Conservation (phyloP, 2,113 vertebrate genomes). For the Hemiscyllium ocellatum region DNA sequence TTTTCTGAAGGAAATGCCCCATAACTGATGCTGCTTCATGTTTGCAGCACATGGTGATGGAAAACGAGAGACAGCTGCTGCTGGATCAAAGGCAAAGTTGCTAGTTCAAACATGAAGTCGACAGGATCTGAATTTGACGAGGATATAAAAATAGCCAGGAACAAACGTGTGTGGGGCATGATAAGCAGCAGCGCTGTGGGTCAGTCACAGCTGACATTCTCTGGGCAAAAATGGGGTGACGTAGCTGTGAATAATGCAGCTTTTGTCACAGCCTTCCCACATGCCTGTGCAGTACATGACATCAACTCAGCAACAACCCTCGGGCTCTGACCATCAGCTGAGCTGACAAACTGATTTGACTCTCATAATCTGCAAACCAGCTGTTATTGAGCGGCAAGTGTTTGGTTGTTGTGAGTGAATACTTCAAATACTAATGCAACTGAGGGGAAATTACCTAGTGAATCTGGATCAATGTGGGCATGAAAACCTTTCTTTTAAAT, state of each 20-base stretch:
- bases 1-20: neutral
- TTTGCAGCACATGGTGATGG: neutral
- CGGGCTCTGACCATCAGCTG: slow-evolving; percentile 41
- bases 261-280: slow-evolving; percentile 39
- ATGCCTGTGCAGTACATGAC: neutral
- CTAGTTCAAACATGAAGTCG: neutral
- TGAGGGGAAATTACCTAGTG: neutral
- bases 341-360: slow-evolving; percentile 40
- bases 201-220: slow-evolving; percentile 45
- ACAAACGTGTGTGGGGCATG: neutral
- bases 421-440: neutral
- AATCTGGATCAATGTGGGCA: neutral
- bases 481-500: neutral
- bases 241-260: neutral
- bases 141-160: slow-evolving; percentile 23
- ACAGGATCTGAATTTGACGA: neutral
- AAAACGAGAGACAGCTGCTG: neutral
- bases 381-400: slow-evolving; percentile 47
- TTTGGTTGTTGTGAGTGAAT: slow-evolving; percentile 22
- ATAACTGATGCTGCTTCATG: neutral
- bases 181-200: slow-evolving; percentile 39
- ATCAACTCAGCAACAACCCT: slow-evolving; percentile 10
- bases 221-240: neutral
- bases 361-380: slow-evolving; percentile 42
- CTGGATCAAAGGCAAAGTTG: neutral